These are phyloP conservation scores for Mnemiopsis leidyi DNA, from an alignment of 37 sponge, comb jelly and placozoan species.

Conservation along the genomic window DNA sequence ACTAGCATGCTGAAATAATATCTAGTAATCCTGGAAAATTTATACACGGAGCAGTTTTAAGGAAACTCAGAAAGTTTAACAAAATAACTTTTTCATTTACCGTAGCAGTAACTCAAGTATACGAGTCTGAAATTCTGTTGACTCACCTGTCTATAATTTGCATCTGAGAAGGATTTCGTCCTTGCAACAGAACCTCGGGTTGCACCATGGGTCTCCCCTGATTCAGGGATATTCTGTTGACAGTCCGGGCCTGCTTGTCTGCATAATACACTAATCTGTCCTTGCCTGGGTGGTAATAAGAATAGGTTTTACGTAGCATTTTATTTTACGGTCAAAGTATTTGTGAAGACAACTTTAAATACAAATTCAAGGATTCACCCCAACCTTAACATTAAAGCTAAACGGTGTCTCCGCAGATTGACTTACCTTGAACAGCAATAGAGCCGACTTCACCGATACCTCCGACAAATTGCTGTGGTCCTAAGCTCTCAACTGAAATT, in stretches of 20 bases:
- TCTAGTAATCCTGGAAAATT: too few species aligned
- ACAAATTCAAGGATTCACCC: too few species aligned
- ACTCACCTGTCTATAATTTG: neutral
- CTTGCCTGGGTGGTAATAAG: neutral
- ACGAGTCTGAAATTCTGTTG: neutral
- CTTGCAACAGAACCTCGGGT: neutral
- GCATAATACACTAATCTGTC: neutral
- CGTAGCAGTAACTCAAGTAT: too few species aligned
- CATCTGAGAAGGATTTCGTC: neutral
- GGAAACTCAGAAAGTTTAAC: too few species aligned
- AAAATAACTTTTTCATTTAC: too few species aligned
- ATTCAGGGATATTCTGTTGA: neutral
- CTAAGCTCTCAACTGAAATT: neutral
- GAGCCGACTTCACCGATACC: neutral
- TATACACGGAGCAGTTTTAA: too few species aligned
- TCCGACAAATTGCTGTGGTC: neutral
- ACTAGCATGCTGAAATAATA: neutral
- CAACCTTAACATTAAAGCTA: too few species aligned
- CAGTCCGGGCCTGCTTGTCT: neutral
- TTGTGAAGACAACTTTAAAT: too few species aligned
- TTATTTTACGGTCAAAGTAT: too few species aligned
- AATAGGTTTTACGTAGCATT: too few species aligned
- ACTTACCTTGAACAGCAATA: neutral
- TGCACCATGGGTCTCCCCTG: neutral
- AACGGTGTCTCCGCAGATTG: too few species aligned